These are phyloP conservation scores for Enteromius unitaeniatus DNA, from an alignment of 2,797 vertebrate genomes.

Conservation along the genomic window DNA sequence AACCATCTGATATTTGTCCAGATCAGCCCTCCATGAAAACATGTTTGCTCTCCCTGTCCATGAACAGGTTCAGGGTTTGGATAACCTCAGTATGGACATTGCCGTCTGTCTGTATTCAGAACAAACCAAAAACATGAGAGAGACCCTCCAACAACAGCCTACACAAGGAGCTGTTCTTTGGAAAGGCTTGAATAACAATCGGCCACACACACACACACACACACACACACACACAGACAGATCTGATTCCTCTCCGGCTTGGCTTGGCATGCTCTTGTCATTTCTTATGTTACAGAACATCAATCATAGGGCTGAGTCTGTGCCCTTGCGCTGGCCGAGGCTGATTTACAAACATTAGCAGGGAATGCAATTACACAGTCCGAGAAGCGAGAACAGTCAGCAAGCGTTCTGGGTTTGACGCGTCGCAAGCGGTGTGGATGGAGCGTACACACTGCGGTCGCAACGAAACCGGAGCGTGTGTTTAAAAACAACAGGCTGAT, in stretches of 20 bases:
- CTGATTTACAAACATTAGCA: slow-evolving; percentile 93
- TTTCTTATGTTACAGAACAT: slow-evolving; percentile 88
- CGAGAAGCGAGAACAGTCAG: slow-evolving; percentile 66
- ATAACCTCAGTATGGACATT: slow-evolving; percentile 49
- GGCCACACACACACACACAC: slow-evolving; percentile 55
- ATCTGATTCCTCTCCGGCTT: slow-evolving; percentile 71
- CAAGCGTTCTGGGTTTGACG: slow-evolving; percentile 4
- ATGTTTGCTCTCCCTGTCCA: slow-evolving; percentile 38
- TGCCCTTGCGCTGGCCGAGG: slow-evolving; percentile 84
- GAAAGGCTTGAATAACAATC: slow-evolving; percentile 78
- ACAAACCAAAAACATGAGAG: slow-evolving; percentile 65
- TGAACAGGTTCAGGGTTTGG: slow-evolving; percentile 45
- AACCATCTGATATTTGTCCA: slow-evolving; percentile 21
- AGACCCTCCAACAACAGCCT: slow-evolving; percentile 65
- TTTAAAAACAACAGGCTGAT: neutral
- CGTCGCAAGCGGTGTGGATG: slow-evolving; percentile 12
- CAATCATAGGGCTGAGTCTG: slow-evolving; percentile 84
- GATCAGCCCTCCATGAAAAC: slow-evolving; percentile 9
- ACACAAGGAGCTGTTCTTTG: slow-evolving; percentile 68
- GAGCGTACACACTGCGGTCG: slow-evolving; percentile 14
- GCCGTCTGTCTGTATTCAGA: slow-evolving; percentile 46
- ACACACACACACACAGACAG: slow-evolving; percentile 65
- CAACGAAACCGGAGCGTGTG: neutral
- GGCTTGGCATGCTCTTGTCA: slow-evolving; percentile 85
- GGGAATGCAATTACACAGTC: slow-evolving; percentile 88